Conservation (phyloP, 1,140 invertebrate species). For the Apis laboriosa region DNA sequence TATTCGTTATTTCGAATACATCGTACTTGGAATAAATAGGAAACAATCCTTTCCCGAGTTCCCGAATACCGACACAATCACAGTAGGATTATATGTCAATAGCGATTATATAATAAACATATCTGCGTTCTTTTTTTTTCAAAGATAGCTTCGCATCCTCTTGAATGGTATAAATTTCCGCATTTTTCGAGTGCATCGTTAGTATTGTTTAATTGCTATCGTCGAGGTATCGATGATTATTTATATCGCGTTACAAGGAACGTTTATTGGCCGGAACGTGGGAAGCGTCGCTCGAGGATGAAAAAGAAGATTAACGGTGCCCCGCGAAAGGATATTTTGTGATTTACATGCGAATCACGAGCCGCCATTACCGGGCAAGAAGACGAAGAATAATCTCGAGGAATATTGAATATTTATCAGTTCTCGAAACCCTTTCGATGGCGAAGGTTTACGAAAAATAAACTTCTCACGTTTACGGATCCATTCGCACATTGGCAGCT, state of each 20-base stretch:
- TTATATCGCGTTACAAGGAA: constrained; percentile 45
- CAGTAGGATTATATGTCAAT: neutral
- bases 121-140: neutral
- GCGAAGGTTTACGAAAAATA: constrained; percentile 19
- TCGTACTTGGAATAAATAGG: too few species aligned
- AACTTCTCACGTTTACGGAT: neutral
- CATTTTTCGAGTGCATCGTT: constrained; percentile 49
- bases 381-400: constrained; percentile 25
- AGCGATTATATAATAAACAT: neutral
- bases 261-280: constrained; percentile 48
- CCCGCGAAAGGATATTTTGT: constrained; percentile 52
- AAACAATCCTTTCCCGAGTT: neutral
- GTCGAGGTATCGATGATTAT: constrained; percentile 59
- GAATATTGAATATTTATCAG: constrained; percentile 58
- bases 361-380: constrained; percentile 45
- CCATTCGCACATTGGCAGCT: neutral
- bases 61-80: neutral
- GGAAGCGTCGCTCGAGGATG: constrained; percentile 2
- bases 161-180: constrained; percentile 31
- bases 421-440: constrained; percentile 4
- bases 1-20: too few species aligned
- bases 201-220: constrained; percentile 56
- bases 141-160: constrained; percentile 14
- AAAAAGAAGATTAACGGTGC: constrained; percentile 49
- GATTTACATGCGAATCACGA: constrained; percentile 63